Evolutionary conservation across 2,113 vertebrate genomes (phyloP).

Genomic region (Azemiops feae): DNA sequence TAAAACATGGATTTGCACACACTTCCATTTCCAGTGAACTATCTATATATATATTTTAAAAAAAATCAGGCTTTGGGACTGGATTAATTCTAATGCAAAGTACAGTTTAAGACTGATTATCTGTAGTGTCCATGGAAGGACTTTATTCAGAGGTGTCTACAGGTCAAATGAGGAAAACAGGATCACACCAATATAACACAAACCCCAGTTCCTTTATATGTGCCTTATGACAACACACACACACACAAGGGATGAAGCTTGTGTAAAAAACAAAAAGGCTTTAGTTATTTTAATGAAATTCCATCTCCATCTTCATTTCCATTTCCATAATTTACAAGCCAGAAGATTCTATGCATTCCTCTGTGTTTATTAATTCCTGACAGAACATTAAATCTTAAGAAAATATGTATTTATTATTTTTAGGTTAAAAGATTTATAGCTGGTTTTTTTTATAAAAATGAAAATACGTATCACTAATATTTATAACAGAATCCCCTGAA

Average conservation of each 20-base stretch:
- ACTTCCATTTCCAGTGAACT: not conserved
- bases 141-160: not conserved
- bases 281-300: not conserved
- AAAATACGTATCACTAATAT: not conserved
- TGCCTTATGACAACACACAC: not conserved
- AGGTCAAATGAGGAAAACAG: not conserved
- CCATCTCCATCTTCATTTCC: not conserved
- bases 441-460: not conserved
- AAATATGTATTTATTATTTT: not conserved
- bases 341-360: slow-evolving; percentile 24
- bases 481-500: not conserved
- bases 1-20: not conserved
- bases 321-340: rapidly evolving
- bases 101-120: slow-evolving; percentile 40
- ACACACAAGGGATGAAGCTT: not conserved
- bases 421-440: not conserved
- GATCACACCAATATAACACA: slow-evolving; percentile 31
- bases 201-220: slow-evolving; percentile 32
- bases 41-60: not conserved
- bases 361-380: slow-evolving; percentile 37
- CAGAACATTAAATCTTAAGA: not conserved
- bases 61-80: not conserved
- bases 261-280: not conserved
- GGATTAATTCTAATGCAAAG: slow-evolving; percentile 46
- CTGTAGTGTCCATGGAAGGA: slow-evolving; percentile 25